phyloP scores from a whole-genome alignment of 2,888 invertebrate species.

The Stomorhina lunata region DNA sequence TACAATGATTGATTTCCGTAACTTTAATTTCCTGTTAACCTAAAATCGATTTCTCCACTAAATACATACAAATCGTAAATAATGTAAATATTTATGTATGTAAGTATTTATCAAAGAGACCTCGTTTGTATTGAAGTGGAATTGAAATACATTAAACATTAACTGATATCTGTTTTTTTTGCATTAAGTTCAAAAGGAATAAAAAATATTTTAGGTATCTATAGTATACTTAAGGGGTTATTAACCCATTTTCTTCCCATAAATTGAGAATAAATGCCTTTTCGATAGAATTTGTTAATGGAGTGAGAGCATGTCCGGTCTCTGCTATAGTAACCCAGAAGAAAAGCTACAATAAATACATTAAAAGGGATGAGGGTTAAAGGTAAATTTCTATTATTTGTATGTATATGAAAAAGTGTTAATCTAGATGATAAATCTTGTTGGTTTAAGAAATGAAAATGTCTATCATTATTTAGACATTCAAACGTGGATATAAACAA shows the following conservation, averaged over 20 bases:
- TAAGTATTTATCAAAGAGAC: conserved; percentile 21
- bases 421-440: neutral
- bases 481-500: neutral
- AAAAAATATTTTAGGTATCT: too few relatives aligned
- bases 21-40: conserved; percentile 56
- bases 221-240: neutral
- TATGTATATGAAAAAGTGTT: neutral
- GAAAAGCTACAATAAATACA: neutral
- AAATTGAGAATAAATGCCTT: neutral
- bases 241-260: neutral
- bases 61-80: conserved; percentile 24
- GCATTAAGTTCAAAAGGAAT: too few relatives aligned
- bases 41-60: conserved; percentile 42
- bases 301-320: neutral
- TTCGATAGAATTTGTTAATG: neutral
- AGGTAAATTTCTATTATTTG: neutral
- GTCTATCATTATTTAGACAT: conserved; percentile 17
- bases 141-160: too few relatives aligned
- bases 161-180: too few relatives aligned
- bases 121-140: neutral
- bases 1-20: conserved; percentile 48
- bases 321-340: neutral
- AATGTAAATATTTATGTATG: too few relatives aligned
- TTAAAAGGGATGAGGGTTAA: neutral
- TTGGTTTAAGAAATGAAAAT: conserved; percentile 28